phyloP scores from a whole-genome alignment of 2,888 invertebrate genomes.

The Silvanus unidentatus region DNA sequence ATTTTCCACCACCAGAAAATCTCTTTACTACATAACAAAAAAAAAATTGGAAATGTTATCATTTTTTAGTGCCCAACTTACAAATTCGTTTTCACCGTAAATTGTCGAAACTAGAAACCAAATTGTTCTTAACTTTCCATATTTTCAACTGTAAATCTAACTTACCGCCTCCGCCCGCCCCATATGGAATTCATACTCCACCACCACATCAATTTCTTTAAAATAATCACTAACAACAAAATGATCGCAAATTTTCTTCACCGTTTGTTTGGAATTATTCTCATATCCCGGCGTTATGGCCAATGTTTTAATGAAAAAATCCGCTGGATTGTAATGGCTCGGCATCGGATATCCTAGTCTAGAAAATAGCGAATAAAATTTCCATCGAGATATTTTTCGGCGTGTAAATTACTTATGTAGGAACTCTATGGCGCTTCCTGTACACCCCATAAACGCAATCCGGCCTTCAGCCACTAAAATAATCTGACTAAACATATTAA shows the following conservation, averaged over 20 bases:
- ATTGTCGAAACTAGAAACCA: constrained; percentile 1
- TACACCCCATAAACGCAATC: constrained; percentile 75
- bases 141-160: constrained; percentile 5
- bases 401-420: constrained; percentile 56
- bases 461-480: constrained; percentile 82
- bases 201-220: constrained; percentile 68
- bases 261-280: constrained; percentile 61
- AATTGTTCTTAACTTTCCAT: constrained; percentile 4
- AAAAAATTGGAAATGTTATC: too few relatives aligned
- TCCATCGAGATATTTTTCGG: neutral
- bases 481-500: constrained; percentile 72
- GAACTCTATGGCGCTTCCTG: constrained; percentile 58
- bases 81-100: constrained; percentile 28
- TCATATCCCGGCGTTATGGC: constrained; percentile 76
- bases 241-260: constrained; percentile 69
- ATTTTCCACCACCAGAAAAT: constrained; percentile 68
- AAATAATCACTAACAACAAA: constrained; percentile 73
- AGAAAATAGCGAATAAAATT: constrained; percentile 16
- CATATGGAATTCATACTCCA: constrained; percentile 67
- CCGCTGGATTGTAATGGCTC: constrained; percentile 80
- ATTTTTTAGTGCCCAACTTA: constrained; percentile 18
- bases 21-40: constrained; percentile 56
- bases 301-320: constrained; percentile 79
- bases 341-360: constrained; percentile 74
- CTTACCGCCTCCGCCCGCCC: constrained; percentile 51